Evolutionary conservation across 1,140 invertebrate genomes (phyloP).

Genomic region (Aricia agestis): DNA sequence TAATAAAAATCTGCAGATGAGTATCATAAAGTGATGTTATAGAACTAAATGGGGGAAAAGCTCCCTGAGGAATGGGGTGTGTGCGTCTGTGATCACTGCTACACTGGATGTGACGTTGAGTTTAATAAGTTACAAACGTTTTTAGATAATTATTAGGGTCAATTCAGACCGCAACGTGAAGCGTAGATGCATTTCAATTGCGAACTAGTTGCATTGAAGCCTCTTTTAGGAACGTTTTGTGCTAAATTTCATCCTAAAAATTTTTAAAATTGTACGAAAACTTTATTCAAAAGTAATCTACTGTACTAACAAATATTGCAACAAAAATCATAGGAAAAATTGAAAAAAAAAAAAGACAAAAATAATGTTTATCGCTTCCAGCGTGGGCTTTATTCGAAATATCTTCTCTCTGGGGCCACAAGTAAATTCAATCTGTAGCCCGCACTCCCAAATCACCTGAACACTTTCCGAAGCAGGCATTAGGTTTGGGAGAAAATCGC

Average conservation of each 20-base stretch:
- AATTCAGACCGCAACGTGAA: no score
- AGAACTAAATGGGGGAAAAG: slow-evolving; percentile 60
- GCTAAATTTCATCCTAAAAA: no score
- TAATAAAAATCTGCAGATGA: slow-evolving; percentile 60
- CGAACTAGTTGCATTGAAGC: no score
- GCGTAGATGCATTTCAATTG: no score
- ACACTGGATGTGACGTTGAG: slow-evolving; percentile 34
- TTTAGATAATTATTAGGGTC: no score
- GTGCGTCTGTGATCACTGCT: slow-evolving; percentile 32
- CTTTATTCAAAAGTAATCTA: no score
- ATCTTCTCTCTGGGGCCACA: slow-evolving; percentile 50
- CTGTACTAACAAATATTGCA: not conserved
- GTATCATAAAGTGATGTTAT: slow-evolving; percentile 66
- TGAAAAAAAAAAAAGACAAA: no score
- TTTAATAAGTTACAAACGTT: not conserved
- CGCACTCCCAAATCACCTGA: slow-evolving; percentile 66
- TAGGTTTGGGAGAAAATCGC: slow-evolving; percentile 58
- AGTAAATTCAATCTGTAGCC: slow-evolving; percentile 64
- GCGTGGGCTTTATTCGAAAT: slow-evolving; percentile 17
- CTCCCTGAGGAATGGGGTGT: slow-evolving; percentile 40
- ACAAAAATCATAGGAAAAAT: slow-evolving; percentile 15
- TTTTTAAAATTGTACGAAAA: no score
- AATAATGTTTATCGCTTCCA: slow-evolving; percentile 17
- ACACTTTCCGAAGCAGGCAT: slow-evolving; percentile 58
- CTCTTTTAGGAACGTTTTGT: no score